Evolutionary conservation across 2,113 vertebrate species (phyloP), one percentile per base, ranked within the genome.

Genomic region (Meriones unguiculatus): DNA sequence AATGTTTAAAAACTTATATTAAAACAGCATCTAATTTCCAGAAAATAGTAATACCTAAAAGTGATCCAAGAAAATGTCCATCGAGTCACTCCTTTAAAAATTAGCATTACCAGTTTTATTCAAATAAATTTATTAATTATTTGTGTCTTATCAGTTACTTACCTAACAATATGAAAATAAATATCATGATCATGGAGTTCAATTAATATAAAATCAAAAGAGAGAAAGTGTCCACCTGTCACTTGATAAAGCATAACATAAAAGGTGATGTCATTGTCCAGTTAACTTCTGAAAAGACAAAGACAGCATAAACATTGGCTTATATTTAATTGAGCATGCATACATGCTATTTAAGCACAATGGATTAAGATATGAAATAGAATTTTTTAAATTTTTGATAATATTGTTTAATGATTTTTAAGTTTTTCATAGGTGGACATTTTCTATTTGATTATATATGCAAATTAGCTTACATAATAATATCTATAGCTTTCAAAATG

Each of bases 401-500:
- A 76, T 85, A 72, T n/a, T 72, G 32, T 64, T 41, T 70, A 20
- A 84, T 76, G 24, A 75, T 59, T 85, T 86, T 73, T 32, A 35
- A 76, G 22, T 77, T 94, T 62, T 22, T 62, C 17, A 50, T 80
- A 78, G 41, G 57, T 54, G 76, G 80, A 35, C 5, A 0, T 82
- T 92, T 86, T 73, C 1, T 38, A 87, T 22, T 59, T 78, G 52
- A 89, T 41, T 80, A 75, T n/a, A 46, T 38, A 30, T 91, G 52
- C 46, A 75, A 35, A 35, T 41, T 64, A 13, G 22, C 57, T 38
- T 41, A 52, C 25, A 46, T 69, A 46, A 64, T 17, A 12, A 18
- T 62, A 69, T 22, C 18, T 11, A 54, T 75, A 76, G 96, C 50
- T 75, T 97, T 94, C 96, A 92, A 96, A 62, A 97, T 50, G 46